Percentiles rank a stretch among this genome's conserved stretches.
These are phyloP conservation scores for Cordilura impudica DNA, from an alignment of 2,888 invertebrate species.

Conservation along the genomic window DNA sequence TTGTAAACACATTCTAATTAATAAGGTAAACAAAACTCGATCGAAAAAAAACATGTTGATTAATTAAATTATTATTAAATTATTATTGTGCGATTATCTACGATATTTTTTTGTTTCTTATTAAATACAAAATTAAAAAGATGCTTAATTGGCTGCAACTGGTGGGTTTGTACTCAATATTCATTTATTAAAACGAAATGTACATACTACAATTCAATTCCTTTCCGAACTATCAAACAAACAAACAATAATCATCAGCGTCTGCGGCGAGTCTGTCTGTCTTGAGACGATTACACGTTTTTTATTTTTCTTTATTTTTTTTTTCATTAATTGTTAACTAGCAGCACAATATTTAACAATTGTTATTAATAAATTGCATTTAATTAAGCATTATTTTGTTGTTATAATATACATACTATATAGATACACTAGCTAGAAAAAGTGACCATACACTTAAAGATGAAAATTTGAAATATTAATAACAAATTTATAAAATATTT, in stretches of 20 bases:
- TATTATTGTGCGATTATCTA: conserved; percentile 32
- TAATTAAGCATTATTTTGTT: conserved; percentile 55
- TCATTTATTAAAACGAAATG: not conserved
- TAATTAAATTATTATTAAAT: conserved; percentile 42
- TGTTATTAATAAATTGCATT: conserved; percentile 58
- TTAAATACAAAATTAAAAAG: conserved; percentile 44
- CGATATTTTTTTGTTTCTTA: conserved; percentile 42
- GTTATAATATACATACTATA: too few relatives aligned
- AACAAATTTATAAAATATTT: too few relatives aligned
- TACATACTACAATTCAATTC: conserved; percentile 9
- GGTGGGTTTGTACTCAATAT: conserved; percentile 24
- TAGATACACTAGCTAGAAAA: too few relatives aligned
- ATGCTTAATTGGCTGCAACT: conserved; percentile 60
- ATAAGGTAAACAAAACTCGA: conserved; percentile 49
- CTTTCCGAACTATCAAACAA: not conserved
- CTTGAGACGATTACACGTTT: conserved; percentile 33
- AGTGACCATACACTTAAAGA: too few relatives aligned
- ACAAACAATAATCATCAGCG: conserved; percentile 34
- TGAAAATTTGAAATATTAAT: too few relatives aligned
- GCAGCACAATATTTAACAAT: conserved; percentile 57
- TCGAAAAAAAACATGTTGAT: conserved; percentile 39
- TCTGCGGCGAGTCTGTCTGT: conserved; percentile 35
- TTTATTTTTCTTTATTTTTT: conserved; percentile 39
- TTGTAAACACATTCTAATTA: conserved; percentile 60
- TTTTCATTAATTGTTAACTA: not conserved